These are phyloP conservation scores for Brachionus koreanus DNA, from an alignment of 1,140 invertebrate species.

Conservation along the genomic window DNA sequence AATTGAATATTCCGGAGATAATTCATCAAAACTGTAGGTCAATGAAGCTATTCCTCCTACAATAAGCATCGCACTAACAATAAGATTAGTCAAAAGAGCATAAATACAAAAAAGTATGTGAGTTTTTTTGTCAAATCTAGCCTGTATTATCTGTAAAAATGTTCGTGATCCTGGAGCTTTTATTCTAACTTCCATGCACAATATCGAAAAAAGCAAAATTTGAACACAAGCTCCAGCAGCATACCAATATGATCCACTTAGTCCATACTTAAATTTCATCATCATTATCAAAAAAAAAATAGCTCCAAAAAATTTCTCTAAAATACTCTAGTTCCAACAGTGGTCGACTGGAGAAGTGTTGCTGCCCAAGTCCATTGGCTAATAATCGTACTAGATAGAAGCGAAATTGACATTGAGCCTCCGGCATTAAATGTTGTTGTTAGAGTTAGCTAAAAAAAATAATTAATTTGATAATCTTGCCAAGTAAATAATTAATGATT, in stretches of 20 bases:
- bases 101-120: conserved; percentile 56
- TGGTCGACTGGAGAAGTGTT: conserved; percentile 58
- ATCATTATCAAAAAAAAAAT: too few relatives aligned
- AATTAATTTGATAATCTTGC: background rate
- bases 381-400: conserved; percentile 58
- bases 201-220: conserved; percentile 57
- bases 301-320: too few relatives aligned
- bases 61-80: conserved; percentile 51
- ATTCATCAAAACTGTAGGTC: background rate
- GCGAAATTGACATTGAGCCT: conserved; percentile 56
- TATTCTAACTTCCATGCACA: conserved; percentile 50
- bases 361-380: conserved; percentile 61
- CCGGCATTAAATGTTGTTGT: conserved; percentile 59
- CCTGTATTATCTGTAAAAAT: conserved; percentile 56
- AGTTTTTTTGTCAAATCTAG: conserved; percentile 55
- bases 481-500: background rate
- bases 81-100: conserved; percentile 56
- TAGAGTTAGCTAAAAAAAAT: conserved; percentile 50
- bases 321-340: conserved; percentile 54
- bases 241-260: conserved; percentile 59
- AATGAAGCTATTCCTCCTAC: conserved; percentile 32
- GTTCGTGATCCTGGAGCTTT: conserved; percentile 58
- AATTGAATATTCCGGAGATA: conserved; percentile 38
- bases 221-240: conserved; percentile 58
- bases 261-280: conserved; percentile 51